phyloP scores from a whole-genome alignment of 2,797 vertebrate species.

The Enteromius trimaculatus region DNA sequence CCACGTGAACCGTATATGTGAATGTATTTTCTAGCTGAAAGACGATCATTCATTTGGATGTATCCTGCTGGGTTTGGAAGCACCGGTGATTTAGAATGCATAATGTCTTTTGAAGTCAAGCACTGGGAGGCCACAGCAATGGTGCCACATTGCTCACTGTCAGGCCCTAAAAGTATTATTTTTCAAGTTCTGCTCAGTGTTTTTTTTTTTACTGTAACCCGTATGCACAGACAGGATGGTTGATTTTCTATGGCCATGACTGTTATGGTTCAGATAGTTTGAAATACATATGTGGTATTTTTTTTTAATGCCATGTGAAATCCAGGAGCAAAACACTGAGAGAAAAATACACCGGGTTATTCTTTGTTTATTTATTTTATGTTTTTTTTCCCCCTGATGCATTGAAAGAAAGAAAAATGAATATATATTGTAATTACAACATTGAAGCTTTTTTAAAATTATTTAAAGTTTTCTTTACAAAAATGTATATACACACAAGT shows the following conservation, averaged over 20 bases:
- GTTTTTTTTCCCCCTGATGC: not conserved
- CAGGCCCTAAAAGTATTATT: slow-evolving; percentile 7
- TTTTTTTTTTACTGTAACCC: not conserved
- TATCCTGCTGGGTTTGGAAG: not conserved
- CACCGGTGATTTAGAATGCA: not conserved
- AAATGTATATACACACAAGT: slow-evolving; percentile 64
- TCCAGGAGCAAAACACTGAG: not conserved
- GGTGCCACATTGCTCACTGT: slow-evolving; percentile 1
- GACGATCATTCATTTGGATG: slow-evolving; percentile 13
- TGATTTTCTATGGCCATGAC: slow-evolving; percentile 28
- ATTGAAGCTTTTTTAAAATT: slow-evolving; percentile 51
- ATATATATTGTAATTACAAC: slow-evolving; percentile 12
- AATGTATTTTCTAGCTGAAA: slow-evolving; percentile 36
- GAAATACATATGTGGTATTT: not conserved
- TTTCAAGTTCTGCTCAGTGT: slow-evolving; percentile 1
- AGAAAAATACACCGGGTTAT: not conserved
- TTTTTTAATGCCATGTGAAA: not conserved
- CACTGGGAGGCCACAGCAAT: not conserved
- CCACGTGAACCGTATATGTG: slow-evolving; percentile 10
- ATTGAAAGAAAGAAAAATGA: not conserved
- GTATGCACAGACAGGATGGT: not conserved
- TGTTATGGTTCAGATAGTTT: slow-evolving; percentile 31
- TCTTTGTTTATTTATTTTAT: not conserved
- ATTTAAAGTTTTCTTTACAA: slow-evolving; percentile 60
- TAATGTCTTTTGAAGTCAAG: not conserved